Conservation (phyloP, 2,797 vertebrate genomes). For the Mico argentatus region DNA sequence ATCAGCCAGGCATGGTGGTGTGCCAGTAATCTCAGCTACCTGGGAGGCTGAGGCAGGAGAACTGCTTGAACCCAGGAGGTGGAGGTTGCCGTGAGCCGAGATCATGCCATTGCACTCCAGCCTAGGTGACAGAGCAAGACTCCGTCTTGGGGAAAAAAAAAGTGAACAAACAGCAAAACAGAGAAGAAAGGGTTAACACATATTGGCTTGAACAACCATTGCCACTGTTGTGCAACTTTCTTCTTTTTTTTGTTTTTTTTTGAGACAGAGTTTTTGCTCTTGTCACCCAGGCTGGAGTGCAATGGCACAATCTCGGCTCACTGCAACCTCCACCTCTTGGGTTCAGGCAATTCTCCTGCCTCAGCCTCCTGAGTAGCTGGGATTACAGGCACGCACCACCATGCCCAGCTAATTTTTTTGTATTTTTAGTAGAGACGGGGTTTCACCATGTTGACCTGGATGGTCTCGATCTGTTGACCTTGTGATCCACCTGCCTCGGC, state of each 20-base stretch:
- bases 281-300: no score
- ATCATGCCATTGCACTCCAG: neutral
- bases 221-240: conserved; percentile 41
- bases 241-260: neutral
- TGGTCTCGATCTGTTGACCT: no score
- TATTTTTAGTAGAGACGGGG: no score
- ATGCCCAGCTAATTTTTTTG: no score
- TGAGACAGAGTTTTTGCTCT: no score
- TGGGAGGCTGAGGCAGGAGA: neutral
- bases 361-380: no score
- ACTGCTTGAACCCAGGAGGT: neutral
- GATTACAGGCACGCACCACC: no score
- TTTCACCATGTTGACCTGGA: no score
- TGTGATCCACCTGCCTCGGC: no score
- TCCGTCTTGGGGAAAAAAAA: neutral
- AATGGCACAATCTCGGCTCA: no score
- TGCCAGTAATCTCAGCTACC: neutral
- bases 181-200: neutral
- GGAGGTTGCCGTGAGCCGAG: accelerated
- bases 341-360: no score
- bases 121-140: neutral
- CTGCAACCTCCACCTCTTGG: no score
- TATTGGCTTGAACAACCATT: neutral
- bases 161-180: neutral
- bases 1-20: neutral